Evolutionary conservation across 2,113 vertebrate species (phyloP), one percentile per base, ranked within the genome.

Genomic region (Carlito syrichta): DNA sequence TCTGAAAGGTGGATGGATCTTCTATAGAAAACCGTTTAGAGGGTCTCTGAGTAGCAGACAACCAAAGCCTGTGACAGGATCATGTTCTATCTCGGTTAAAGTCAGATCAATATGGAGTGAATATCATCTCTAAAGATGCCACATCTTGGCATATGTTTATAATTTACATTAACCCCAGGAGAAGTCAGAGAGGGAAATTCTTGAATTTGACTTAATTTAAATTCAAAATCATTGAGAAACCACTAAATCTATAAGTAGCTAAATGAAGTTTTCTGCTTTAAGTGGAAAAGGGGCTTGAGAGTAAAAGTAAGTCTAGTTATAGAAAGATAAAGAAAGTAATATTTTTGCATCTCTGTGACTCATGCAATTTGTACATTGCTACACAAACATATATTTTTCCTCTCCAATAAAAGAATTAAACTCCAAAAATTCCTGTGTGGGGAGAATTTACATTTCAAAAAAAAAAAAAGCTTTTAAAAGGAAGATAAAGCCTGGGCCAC

Each of bases 261-360:
- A 95, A 94, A 93, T 86, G 32, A 96, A 73, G 25, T 73, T 94
- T 96, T 48, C 52, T 93, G 22, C 25, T 90, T 92, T 8, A 87
- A 91, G 74, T 62, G 78, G 43, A 62, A 94, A 89, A 76, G 8
- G 30, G 22, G 27, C 35, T 23, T 73, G 8, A 89, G 86, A n/a
- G n/a, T 92, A 94, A 96, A 95, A 94, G 60, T 88, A 92, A 85
- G 35, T 62, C 68, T 89, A 71, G 32, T 94, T 92, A 89, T 84
- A 43, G 16, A 95, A 96, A 96, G 12, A 87, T 71, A 77, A 94
- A 90, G 71, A 81, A 88, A 94, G 78, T 71, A 94, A 77, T 89
- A 93, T 95, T 96, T 97, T 94, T 92, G 58, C 87, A 92, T 92
- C 68, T 92, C 50, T 94, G n/a, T 81, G 74, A 81, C 40, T 96